Base-by-base conservation (phyloP, 2,113 vertebrate species). In the Lepus americanus region DNA sequence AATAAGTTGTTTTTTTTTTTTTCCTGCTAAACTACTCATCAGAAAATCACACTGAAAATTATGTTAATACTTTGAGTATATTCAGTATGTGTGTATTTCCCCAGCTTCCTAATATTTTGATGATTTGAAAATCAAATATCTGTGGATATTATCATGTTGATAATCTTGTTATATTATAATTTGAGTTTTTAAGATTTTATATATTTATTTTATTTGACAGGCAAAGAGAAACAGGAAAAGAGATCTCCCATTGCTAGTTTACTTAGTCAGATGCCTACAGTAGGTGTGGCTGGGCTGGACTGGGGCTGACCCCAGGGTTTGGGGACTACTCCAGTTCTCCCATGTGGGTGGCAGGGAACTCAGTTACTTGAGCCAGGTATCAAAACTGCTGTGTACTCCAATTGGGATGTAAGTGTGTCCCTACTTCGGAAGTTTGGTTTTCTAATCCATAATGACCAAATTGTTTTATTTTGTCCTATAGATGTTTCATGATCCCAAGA, bases 1-100 rank as follows among this genome's bases (percentile, higher is more conserved):
- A 55, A 11, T 51, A 55, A 19, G 20, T 29, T 63, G 63, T 5
- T 51, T 86, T 91, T 84, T 84, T 29, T 87, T 72, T 72, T 51
- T 77, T 80, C 29, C 59, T 82, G n/a, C 29, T 81, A 39, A 88
- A 33, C 51, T 51, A 8, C 36, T 93, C 1, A 19, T 31, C 31
- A 88, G 53, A 90, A 95, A 82, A 59, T 81, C 79, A 49, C 22
- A 79, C 22, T n/a, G 49, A 87, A 81, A 13, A 27, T 9, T 36
- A 81, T 85, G 20, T 61, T 86, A 87, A 59, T 79, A 39, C 44
- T 88, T 70, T 59, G 39, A 85, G 14, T 79, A 29, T 69, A 49
- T 74, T 79, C 36, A 55, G 31, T 27, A 5, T 67, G 55, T 59
- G 55, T 59, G 2, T 59, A 59, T 79, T 83, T 83, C 53, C 14